phyloP scores from a whole-genome alignment of 37 sponge, comb jelly and placozoan species.

The Corticium candelabrum region DNA sequence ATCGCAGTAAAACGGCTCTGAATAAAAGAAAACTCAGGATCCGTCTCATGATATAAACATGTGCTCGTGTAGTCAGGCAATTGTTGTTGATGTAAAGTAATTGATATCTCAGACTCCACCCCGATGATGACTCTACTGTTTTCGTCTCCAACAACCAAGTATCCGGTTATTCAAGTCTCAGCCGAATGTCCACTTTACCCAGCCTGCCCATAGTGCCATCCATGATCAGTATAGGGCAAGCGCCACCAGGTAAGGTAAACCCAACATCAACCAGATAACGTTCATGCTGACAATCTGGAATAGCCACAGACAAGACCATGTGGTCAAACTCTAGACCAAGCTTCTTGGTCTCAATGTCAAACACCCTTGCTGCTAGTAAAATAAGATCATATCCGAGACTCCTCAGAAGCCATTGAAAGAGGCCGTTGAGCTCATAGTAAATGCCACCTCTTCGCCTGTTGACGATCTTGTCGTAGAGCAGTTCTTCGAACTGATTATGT shows the following conservation, averaged over 20 bases:
- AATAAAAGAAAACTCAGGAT: neutral
- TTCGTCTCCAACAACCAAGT: neutral
- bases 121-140: neutral
- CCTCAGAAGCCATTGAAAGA: neutral
- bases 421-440: neutral
- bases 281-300: neutral
- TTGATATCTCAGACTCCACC: neutral
- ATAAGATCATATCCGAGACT: neutral
- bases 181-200: neutral
- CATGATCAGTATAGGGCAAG: neutral
- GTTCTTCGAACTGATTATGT: too few relatives aligned
- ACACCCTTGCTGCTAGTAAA: neutral
- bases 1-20: neutral
- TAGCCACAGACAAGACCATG: neutral
- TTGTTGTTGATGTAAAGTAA: neutral
- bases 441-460: neutral
- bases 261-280: neutral
- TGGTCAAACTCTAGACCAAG: neutral
- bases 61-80: neutral
- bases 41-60: neutral
- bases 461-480: neutral
- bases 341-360: neutral
- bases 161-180: neutral
- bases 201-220: neutral
- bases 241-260: neutral